phyloP scores from a whole-genome alignment of 2,888 invertebrate genomes.

The Xanthostigma xanthostigma region DNA sequence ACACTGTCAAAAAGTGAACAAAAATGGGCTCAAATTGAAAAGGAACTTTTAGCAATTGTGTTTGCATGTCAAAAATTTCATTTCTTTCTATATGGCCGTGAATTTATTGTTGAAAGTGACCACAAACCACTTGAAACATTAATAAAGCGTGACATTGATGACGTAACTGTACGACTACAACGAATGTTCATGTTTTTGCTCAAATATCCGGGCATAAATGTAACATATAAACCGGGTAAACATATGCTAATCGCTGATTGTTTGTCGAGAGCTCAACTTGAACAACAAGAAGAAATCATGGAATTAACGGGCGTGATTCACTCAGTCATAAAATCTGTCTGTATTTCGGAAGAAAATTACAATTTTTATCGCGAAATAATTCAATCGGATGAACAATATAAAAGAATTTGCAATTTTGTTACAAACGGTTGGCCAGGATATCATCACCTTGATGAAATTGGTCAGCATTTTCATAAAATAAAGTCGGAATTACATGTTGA shows the following conservation, averaged over 20 bases:
- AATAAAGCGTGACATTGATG: conserved; percentile 17
- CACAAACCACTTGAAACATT: conserved; percentile 20
- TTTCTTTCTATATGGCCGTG: conserved; percentile 17
- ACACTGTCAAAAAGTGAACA: not conserved
- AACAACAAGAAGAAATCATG: too few relatives aligned
- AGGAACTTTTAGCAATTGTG: too few relatives aligned
- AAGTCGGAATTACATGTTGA: too few relatives aligned
- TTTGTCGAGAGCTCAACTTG: too few relatives aligned
- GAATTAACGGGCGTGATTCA: too few relatives aligned
- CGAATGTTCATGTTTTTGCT: conserved; percentile 17
- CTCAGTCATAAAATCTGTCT: not conserved
- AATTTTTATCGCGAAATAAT: not conserved
- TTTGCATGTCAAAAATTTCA: conserved; percentile 21
- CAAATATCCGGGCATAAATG: too few relatives aligned
- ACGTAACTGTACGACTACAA: conserved; percentile 17
- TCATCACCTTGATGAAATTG: too few relatives aligned
- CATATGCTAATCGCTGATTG: too few relatives aligned
- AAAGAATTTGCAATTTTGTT: conserved; percentile 3
- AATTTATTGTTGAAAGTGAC: conserved; percentile 17
- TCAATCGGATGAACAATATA: not conserved
- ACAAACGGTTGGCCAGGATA: too few relatives aligned
- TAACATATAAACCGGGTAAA: too few relatives aligned
- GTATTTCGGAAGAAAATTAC: not conserved
- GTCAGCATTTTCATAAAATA: too few relatives aligned
- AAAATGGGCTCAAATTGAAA: conserved; percentile 7